Evolutionary conservation across 2,888 invertebrate genomes (phyloP), one percentile per base, ranked within the genome.

Genomic region (Dioctria rufipes): DNA sequence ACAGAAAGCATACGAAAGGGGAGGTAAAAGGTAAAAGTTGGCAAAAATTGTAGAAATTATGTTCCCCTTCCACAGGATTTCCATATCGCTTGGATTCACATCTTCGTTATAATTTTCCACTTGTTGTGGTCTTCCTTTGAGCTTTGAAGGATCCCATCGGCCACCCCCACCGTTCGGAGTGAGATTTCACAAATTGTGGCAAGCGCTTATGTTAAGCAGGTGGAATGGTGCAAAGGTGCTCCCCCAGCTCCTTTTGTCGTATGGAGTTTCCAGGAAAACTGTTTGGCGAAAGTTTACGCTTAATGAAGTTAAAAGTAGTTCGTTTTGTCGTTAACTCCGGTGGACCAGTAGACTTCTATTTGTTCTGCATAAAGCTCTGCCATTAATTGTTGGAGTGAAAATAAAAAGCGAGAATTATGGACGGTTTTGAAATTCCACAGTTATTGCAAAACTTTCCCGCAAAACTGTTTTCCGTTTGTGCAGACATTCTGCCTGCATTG

Each of bases 51-150:
- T n/a, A 77, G 51, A 77, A 77, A 77, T 63, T 77, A 77, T 63
- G 25, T 60, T 63, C 51, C 63, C 63, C 11, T 51, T 9, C 63
- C 39, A n/a, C 13, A 61, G 25, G 2, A 42, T 77, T 77, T 63
- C 11, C 63, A 77, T 63, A 77, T 49, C 77, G 77, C 63, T 77
- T 58, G 61, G 77, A 63, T 77, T 77, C 77, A 77, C 77, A 77
- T 77, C 77, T 77, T 77, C 77, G 77, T 77, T 77, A 77, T 77
- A 77, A 77, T 77, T 77, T 77, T 77, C 77, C 77, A 77, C 77
- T 77, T 77, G 77, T 77, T 77, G 77, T 77, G 77, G 77, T 77
- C 77, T 77, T 63, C 77, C 63, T 77, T 77, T 77, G 77, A 77
- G 63, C 46, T 49, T 63, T 63, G 8, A 37, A 46, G 63, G 46